phyloP scores from a whole-genome alignment of 35 echinoderm and acorn worm genomes.

The Ophioderma brevispina region DNA sequence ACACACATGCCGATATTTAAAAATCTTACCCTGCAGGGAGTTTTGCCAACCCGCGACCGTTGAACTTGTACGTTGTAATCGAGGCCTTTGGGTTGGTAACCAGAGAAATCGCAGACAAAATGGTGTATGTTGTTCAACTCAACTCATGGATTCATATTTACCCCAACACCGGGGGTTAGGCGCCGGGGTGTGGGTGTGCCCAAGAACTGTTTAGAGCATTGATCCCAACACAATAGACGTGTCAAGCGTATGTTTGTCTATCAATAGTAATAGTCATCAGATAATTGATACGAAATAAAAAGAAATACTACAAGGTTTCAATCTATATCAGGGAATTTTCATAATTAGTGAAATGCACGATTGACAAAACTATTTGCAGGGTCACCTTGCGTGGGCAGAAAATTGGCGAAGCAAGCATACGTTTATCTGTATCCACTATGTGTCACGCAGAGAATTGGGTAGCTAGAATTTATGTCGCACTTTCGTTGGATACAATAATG shows the following conservation, averaged over 20 bases:
- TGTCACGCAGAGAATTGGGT: neutral
- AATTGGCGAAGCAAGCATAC: neutral
- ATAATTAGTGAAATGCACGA: too few species aligned
- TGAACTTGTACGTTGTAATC: neutral
- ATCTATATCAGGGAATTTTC: too few species aligned
- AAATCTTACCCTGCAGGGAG: neutral
- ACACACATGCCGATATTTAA: neutral
- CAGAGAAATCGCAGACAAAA: constrained; percentile 1
- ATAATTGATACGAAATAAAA: neutral
- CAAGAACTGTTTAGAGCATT: neutral
- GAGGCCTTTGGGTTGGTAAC: neutral
- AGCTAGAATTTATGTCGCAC: neutral
- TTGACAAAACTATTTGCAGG: neutral
- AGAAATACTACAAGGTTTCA: neutral
- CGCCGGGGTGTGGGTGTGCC: neutral
- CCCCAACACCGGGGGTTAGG: neutral
- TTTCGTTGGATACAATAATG: neutral
- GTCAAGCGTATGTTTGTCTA: neutral
- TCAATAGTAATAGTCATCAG: neutral
- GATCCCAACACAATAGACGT: neutral
- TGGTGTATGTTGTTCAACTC: neutral
- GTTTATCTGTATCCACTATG: neutral
- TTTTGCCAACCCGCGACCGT: neutral
- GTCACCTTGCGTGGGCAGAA: neutral
- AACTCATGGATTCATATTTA: neutral